Evolutionary conservation across 2,113 vertebrate species (phyloP).

Genomic region (Oreocharis arfaki): DNA sequence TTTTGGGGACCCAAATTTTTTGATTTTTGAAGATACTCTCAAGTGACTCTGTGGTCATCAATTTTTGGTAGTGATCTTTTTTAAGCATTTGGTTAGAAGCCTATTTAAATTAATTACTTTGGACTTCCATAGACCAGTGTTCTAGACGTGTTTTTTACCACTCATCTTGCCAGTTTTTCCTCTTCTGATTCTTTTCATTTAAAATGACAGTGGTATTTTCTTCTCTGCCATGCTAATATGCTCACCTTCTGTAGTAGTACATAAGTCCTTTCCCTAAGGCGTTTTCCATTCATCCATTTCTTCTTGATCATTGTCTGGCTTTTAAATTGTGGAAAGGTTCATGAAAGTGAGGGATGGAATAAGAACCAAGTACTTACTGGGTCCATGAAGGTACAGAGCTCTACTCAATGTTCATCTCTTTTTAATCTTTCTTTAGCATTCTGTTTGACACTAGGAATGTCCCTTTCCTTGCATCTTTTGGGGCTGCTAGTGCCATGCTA

Average conservation of each 20-base stretch:
- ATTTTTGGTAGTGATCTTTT: neutral
- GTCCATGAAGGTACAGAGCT: neutral
- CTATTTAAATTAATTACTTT: neutral
- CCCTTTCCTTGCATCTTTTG: neutral
- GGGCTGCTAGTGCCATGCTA: neutral
- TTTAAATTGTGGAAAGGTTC: neutral
- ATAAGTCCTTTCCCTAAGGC: neutral
- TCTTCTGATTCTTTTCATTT: neutral
- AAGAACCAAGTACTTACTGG: slow-evolving; percentile 25
- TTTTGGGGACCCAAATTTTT: neutral
- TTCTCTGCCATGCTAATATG: neutral
- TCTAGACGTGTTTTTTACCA: neutral
- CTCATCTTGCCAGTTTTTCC: neutral
- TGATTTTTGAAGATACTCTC: slow-evolving; percentile 72
- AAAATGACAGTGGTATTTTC: neutral
- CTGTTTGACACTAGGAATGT: neutral
- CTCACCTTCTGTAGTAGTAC: neutral
- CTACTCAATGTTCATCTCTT: neutral
- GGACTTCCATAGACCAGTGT: neutral
- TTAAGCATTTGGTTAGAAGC: neutral
- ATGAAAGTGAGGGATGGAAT: neutral
- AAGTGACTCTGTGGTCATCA: slow-evolving; percentile 66
- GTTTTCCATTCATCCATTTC: neutral
- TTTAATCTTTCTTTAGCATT: slow-evolving; percentile 4
- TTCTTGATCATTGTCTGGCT: neutral